These are phyloP conservation scores for Arctocebus calabarensis DNA, from an alignment of 2,797 vertebrate species.

Conservation along the genomic window DNA sequence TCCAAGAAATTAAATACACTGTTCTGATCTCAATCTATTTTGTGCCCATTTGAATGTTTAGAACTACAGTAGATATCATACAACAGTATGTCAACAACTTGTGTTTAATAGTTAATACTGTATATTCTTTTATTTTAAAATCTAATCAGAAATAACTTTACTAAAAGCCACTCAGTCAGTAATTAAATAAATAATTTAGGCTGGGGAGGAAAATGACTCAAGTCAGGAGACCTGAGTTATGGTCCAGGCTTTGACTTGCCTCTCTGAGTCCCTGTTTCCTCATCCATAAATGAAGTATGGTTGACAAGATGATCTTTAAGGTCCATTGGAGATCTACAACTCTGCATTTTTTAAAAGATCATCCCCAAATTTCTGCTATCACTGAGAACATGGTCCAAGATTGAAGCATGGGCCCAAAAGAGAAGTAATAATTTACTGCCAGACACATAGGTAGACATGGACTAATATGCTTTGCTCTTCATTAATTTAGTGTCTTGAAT, in stretches of 20 bases:
- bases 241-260: background rate
- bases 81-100: background rate
- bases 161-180: background rate
- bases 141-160: conserved; percentile 51
- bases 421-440: background rate
- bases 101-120: background rate
- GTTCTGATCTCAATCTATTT: background rate
- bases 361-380: background rate
- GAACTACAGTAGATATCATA: background rate
- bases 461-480: background rate
- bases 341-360: background rate
- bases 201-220: background rate
- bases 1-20: conserved; percentile 10
- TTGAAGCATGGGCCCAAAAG: background rate
- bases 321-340: background rate
- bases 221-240: background rate
- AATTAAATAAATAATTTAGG: conserved; percentile 18
- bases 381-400: background rate
- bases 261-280: background rate
- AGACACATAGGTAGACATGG: background rate
- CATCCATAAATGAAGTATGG: background rate
- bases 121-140: conserved; percentile 53
- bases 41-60: conserved; percentile 10
- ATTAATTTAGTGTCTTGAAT: background rate
- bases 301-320: conserved; percentile 5